phyloP scores from a whole-genome alignment of 2,888 invertebrate species.

The Arrhopalites spinosus region DNA sequence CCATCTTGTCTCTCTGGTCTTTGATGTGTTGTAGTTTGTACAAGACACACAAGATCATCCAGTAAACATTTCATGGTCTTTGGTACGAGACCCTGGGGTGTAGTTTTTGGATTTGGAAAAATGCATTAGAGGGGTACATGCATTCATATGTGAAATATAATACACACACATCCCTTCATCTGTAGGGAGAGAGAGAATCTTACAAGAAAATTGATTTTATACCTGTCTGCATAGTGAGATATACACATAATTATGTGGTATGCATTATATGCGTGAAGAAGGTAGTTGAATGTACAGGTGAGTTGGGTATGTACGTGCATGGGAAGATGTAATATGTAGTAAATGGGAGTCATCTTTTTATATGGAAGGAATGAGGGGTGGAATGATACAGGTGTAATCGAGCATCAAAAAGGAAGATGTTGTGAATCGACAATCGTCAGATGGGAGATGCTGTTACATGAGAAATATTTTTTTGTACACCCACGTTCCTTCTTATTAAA shows the following conservation, averaged over 20 bases:
- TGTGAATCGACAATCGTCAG: not conserved
- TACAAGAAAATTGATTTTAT: too few species aligned
- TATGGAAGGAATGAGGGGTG: conserved; percentile 4
- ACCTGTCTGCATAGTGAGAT: too few species aligned
- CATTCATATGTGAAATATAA: too few species aligned
- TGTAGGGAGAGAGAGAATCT: not conserved
- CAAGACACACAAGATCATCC: not conserved
- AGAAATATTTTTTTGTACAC: not conserved
- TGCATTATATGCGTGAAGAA: too few species aligned
- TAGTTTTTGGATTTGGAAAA: not conserved
- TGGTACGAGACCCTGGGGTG: not conserved
- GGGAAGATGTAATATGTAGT: too few species aligned
- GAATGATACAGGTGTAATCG: conserved; percentile 38
- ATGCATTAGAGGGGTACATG: not conserved
- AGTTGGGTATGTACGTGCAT: too few species aligned
- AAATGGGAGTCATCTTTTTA: not conserved
- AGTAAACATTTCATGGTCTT: not conserved
- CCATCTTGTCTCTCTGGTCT: too few species aligned
- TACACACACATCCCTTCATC: too few species aligned
- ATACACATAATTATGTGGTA: too few species aligned
- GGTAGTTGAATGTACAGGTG: too few species aligned
- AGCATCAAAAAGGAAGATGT: conserved; percentile 1
- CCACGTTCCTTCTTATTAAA: not conserved
- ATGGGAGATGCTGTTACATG: not conserved
- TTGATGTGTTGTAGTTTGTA: too few species aligned